Evolutionary conservation across 2,888 invertebrate species (phyloP), one percentile per base, ranked within the genome.

Genomic region (Hermaeophaga mercurialis): DNA sequence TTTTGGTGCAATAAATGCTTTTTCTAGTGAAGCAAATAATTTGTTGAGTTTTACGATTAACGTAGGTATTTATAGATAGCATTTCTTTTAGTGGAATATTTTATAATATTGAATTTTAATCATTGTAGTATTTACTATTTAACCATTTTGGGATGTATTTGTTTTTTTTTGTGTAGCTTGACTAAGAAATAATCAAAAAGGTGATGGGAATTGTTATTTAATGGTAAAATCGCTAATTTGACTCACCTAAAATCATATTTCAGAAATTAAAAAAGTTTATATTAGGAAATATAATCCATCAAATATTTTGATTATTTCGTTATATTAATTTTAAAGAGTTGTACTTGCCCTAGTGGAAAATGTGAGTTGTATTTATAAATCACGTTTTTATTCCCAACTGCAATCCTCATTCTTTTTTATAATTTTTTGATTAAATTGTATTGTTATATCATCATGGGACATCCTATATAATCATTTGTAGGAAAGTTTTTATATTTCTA

Each of bases 81-180:
- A 54, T 62, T 60, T 54, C 48, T 55, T 65, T 58, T 56, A 64
- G 64, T 63, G 53, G 44, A 24, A 56, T 55, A 52, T 45, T 58
- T 55, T 61, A 49, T 50, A 53, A 50, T 58, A 56, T 50, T 54
- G 28, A 24, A 61, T 58, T 61, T 58, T 56, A 61, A 61, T 58
- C 22, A 9, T 36, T 22, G 43, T 61, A 50, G 50, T 59, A 50
- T 56, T 36, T 56, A 58, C 47, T 58, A 48, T 43, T 61, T 52
- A 54, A 54, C 39, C 43, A 24, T 56, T 58, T 45, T 69, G 69
- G 65, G 65, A 66, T 61, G 65, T 62, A 61, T 59, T 62, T 52
- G 50, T 33, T 31, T 38, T 52, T 43, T 60, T 62, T 62, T 57
- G 54, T 58, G 56, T 66, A 63, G 66, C 61, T 62, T 63, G 41